phyloP scores from a whole-genome alignment of 2,113 vertebrate species.

The Xyliphius kryptos region DNA sequence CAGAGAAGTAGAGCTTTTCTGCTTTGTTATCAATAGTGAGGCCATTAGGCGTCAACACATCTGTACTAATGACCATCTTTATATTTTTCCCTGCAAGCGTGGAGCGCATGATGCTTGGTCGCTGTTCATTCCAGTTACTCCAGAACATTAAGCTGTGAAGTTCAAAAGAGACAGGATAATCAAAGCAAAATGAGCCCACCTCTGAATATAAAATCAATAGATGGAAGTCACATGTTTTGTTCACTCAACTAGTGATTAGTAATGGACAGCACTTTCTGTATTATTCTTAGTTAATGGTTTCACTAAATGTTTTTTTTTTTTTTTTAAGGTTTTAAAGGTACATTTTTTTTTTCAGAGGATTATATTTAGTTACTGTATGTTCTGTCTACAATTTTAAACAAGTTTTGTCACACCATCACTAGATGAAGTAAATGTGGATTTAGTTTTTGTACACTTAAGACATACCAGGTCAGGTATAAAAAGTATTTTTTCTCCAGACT shows the following conservation, averaged over 20 bases:
- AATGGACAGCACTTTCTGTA: neutral
- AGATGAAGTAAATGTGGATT: too few relatives aligned
- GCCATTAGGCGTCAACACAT: slow-evolving; percentile 91
- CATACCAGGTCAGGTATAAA: too few relatives aligned
- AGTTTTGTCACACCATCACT: too few relatives aligned
- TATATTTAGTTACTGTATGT: too few relatives aligned
- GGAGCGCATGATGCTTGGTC: slow-evolving; percentile 94
- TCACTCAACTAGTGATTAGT: neutral
- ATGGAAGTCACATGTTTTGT: neutral
- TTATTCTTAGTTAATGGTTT: too few relatives aligned
- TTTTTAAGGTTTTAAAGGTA: too few relatives aligned
- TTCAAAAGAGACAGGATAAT: slow-evolving; percentile 6
- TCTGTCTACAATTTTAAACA: too few relatives aligned
- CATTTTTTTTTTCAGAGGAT: too few relatives aligned
- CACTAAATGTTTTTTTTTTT: too few relatives aligned
- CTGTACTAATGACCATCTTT: slow-evolving; percentile 80
- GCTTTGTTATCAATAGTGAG: slow-evolving; percentile 90
- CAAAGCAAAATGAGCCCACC: slow-evolving; percentile 2
- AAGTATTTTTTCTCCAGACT: too few relatives aligned
- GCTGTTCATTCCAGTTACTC: slow-evolving; percentile 98
- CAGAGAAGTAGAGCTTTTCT: slow-evolving; percentile 95
- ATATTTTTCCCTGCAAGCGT: slow-evolving; percentile 84
- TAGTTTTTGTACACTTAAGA: too few relatives aligned
- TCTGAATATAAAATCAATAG: slow-evolving; percentile 17
- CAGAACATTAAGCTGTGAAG: slow-evolving; percentile 89